phyloP scores from a whole-genome alignment of 2,797 vertebrate species.

The Liasis olivaceus region DNA sequence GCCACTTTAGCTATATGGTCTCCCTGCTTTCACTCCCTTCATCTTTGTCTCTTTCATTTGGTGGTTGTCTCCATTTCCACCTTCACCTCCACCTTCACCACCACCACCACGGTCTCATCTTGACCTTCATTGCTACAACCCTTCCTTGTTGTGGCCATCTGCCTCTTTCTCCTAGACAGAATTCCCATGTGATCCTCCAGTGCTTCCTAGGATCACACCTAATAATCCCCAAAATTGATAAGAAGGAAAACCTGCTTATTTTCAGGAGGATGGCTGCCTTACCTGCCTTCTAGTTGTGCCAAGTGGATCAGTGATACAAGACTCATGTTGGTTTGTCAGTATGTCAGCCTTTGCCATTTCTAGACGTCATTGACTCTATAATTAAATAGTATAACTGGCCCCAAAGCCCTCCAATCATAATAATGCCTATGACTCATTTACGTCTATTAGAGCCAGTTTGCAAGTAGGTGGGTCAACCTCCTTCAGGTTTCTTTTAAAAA shows the following conservation, averaged over 20 bases:
- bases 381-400: conserved; percentile 77
- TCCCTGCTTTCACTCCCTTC: no score
- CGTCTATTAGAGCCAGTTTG: conserved; percentile 61
- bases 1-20: no score
- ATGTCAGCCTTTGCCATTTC: conserved; percentile 74
- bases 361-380: conserved; percentile 74
- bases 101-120: no score
- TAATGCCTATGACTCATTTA: conserved; percentile 72
- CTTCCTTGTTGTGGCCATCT: neutral
- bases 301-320: conserved; percentile 54
- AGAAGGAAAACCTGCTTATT: neutral
- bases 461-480: conserved; percentile 54
- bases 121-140: neutral
- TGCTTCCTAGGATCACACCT: neutral
- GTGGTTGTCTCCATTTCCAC: no score
- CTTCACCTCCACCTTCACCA: neutral
- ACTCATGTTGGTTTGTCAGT: conserved; percentile 67
- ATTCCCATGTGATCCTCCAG: neutral
- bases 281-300: neutral
- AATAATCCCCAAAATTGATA: neutral
- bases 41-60: no score
- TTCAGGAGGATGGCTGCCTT: neutral
- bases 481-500: conserved; percentile 19
- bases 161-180: neutral
- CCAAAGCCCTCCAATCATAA: conserved; percentile 69